These are phyloP conservation scores for Ennomos quercinarius DNA, from an alignment of 2,888 invertebrate species.

Conservation along the genomic window DNA sequence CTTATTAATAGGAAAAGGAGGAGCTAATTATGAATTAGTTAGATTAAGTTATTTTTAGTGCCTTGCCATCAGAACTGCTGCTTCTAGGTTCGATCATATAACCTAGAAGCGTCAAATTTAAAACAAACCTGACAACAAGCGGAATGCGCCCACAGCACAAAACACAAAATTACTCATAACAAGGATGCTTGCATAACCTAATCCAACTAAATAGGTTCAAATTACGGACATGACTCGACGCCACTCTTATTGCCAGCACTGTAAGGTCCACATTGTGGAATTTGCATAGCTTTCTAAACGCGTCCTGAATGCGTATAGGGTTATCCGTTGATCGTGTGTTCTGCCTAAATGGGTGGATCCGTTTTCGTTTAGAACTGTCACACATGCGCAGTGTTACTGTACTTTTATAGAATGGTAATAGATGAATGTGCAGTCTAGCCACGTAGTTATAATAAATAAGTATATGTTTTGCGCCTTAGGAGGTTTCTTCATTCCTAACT, in stretches of 20 bases:
- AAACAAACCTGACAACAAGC: neutral
- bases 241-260: constrained; percentile 17
- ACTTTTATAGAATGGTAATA: no score
- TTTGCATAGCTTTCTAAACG: constrained; percentile 55
- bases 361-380: constrained; percentile 36
- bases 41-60: no score
- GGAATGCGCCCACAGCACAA: constrained; percentile 1
- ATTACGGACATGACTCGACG: constrained; percentile 9
- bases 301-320: constrained; percentile 56
- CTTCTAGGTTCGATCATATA: no score
- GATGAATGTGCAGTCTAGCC: no score
- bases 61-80: no score
- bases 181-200: constrained; percentile 37
- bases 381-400: neutral
- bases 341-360: constrained; percentile 31
- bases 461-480: no score
- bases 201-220: constrained; percentile 25
- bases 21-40: no score
- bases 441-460: no score
- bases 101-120: no score
- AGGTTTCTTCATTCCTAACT: no score
- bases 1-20: no score
- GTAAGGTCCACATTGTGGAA: constrained; percentile 29
- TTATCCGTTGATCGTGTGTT: constrained; percentile 49
- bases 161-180: constrained; percentile 20